Percentiles rank a stretch among this genome's conserved stretches.
Conservation (phyloP, 1,140 invertebrate species). For the Trichonephila inaurata region DNA sequence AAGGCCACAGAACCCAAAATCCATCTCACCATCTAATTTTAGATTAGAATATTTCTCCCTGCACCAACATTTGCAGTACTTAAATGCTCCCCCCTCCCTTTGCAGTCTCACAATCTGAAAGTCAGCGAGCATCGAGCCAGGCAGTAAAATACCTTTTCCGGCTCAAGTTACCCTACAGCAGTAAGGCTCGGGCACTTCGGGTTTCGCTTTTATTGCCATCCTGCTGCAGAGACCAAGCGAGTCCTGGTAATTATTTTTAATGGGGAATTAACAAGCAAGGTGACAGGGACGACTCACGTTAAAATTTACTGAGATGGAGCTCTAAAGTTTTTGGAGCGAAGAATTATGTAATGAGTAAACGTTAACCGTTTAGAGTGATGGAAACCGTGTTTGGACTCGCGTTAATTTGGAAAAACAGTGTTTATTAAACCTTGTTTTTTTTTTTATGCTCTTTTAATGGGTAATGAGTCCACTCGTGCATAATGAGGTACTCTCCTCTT, state of each 20-base stretch:
- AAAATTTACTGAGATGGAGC: conserved; percentile 53
- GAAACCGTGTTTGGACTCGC: conserved; percentile 13
- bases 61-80: not conserved
- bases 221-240: not conserved
- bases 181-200: not conserved
- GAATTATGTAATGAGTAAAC: conserved; percentile 41
- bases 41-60: not conserved
- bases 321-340: conserved; percentile 55
- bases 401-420: conserved; percentile 66
- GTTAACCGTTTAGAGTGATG: conserved; percentile 41
- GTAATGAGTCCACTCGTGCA: not conserved
- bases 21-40: not conserved
- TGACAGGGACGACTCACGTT: conserved; percentile 53
- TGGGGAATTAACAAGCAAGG: conserved; percentile 65
- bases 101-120: not conserved
- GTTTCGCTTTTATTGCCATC: conserved; percentile 45
- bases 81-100: not conserved
- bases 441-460: conserved; percentile 52
- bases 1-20: not conserved
- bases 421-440: conserved; percentile 33
- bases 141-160: not conserved
- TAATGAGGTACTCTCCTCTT: not conserved
- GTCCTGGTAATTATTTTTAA: conserved; percentile 63
- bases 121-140: not conserved
- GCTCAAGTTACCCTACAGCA: not conserved